Evolutionary conservation across 2,888 invertebrate species (phyloP), one percentile per base, ranked within the genome.

Genomic region (Ophioninae sp.): DNA sequence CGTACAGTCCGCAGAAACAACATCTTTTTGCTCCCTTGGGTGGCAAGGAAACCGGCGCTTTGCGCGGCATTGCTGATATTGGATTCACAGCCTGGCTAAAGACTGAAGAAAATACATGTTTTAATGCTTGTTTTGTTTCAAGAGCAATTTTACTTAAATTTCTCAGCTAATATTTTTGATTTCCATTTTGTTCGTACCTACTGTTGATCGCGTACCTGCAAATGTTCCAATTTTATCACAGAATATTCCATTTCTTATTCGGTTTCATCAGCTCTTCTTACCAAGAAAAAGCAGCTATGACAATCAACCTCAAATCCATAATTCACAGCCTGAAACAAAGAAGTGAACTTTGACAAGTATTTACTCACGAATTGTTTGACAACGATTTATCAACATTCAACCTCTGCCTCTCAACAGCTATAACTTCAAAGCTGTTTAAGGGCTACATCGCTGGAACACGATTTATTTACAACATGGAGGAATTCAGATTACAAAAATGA

Each of bases 1-100:
- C 93, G 61, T 92, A 87, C 7, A 92, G 90, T 2, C 93, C 92
- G 88, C 95, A 95, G 87, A 95, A 95, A 41, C 93, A 93, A 91
- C 95, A 95, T 17, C 50, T 10, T 39, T 39, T 76, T 13, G 76
- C 65, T 8, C 56, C 79, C 2, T 68, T 37, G 13, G 76, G 17
- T 8, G 72, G 17, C 57, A 39, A 30, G 5, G 23, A 23, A 1
- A 56, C 37, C 6, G 77, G 56, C 8, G 61, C 64, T 77, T 65
- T 79, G 72, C 82, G 79, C 6, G 76, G 82, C 84, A 84, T 84
- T 39, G 65, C 64, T 13, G 57, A 68, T 59, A 17, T 76, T 50
- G 6, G 39, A 62, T 23, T 57, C 37, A 21, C 6, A 10, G 7
- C 72, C 57, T 0, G 44, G 17, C 67, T 67, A n/a, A 74, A 59